Evolutionary conservation across 1,140 invertebrate species (phyloP), one percentile per base, ranked within the genome.

Genomic region (Neomicropteryx cornuta): DNA sequence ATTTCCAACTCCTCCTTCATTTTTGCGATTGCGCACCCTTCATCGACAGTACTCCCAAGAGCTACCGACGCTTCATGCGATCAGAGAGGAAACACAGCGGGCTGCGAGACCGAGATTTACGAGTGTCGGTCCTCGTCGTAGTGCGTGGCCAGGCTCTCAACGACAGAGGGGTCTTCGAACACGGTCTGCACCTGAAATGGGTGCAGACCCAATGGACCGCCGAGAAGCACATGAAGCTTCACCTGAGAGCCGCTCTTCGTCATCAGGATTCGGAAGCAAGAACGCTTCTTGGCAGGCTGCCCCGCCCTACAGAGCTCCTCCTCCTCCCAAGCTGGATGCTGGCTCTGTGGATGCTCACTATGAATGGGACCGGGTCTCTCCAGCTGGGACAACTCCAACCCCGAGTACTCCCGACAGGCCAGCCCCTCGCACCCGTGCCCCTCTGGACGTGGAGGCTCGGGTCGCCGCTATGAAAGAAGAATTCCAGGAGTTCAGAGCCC

Each of bases 391-490:
- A n/a, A 79, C 77, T 18, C 77, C 78, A 2, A 79, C 78, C 13
- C 79, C 79, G 0, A 78, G 79, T 2, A 76, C 77, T 24, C 73
- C 75, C 5, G 64, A 70, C 31, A 59, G 72, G 22, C 60, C 73
- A 27, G 59, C 80, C 33, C 73, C 73, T 22, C 74, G 76, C 4
- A 78, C 81, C 33, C 81, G 86, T 48, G 41, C 56, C 13, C 59
- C 57, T 11, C 53, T 55, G 46, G 87, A 88, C 58, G 87, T 90
- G 45, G 87, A 91, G 53, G 86, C 88, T 3, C 71, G 92, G 33
- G 87, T 95, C 36, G 84, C 90, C 47, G 88, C 88, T 20, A 91
- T 96, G 83, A 90, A 93, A 50, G 87, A 93, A 56, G 91, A 96
- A 60, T 97, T 94, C 62, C 81, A 92, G 56, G 83, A 91, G 56